phyloP scores from a whole-genome alignment of 2,888 invertebrate species.

The Proisotoma minuta region DNA sequence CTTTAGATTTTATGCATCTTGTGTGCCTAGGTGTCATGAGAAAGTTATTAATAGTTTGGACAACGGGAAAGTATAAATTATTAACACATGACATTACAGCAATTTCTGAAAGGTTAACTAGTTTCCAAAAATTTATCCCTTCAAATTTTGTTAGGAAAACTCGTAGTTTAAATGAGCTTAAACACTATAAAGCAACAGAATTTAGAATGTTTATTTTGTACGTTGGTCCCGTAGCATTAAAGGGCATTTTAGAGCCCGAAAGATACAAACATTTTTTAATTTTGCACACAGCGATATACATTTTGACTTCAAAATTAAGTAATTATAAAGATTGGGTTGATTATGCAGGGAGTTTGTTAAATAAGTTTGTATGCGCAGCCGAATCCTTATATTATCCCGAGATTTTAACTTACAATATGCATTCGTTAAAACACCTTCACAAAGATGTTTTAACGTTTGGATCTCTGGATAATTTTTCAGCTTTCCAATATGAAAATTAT shows the following conservation, averaged over 20 bases:
- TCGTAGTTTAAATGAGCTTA: slow-evolving; percentile 6
- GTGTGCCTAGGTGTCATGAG: slow-evolving; percentile 10
- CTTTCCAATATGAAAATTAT: slow-evolving; percentile 9
- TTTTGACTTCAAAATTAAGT: neutral
- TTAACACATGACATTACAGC: neutral
- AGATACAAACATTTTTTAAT: neutral
- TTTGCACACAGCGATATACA: neutral
- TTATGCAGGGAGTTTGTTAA: neutral
- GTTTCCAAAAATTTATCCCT: neutral
- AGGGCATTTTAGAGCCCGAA: neutral
- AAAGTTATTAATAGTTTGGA: slow-evolving; percentile 16
- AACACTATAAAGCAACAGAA: slow-evolving; percentile 25
- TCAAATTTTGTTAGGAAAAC: slow-evolving; percentile 14
- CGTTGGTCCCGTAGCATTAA: slow-evolving; percentile 5
- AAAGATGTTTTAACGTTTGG: neutral
- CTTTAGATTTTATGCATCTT: slow-evolving; percentile 16
- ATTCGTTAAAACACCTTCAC: neutral
- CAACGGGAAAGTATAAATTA: neutral
- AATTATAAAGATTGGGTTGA: neutral
- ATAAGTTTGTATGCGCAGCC: neutral
- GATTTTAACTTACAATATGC: neutral
- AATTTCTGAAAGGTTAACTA: slow-evolving; percentile 1
- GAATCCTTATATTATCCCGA: neutral
- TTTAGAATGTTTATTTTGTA: slow-evolving; percentile 23
- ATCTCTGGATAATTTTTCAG: neutral